Percentiles rank a stretch among this genome's conserved stretches.
These are phyloP conservation scores for Diarsia dahlii DNA, from an alignment of 2,888 invertebrate genomes.

Conservation along the genomic window DNA sequence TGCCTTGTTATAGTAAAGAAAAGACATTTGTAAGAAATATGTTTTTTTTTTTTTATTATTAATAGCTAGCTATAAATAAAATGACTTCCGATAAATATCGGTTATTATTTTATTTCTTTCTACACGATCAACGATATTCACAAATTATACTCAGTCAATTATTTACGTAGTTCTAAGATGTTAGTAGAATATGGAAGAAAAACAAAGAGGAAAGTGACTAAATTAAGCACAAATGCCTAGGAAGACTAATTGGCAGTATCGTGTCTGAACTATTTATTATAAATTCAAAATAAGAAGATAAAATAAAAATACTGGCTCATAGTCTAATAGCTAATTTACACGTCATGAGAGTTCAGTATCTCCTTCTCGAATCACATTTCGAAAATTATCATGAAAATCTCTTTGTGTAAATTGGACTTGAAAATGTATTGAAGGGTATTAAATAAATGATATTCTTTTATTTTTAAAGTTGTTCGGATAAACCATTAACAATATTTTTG, in stretches of 20 bases:
- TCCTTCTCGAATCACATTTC: too few relatives aligned
- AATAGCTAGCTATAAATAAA: constrained; percentile 54
- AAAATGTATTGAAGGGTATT: constrained; percentile 6
- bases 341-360: background rate
- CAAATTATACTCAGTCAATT: constrained; percentile 65
- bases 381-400: background rate
- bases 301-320: constrained; percentile 47
- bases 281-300: background rate
- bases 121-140: constrained; percentile 46
- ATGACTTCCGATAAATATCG: constrained; percentile 42
- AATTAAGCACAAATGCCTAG: constrained; percentile 53
- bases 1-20: constrained; percentile 7
- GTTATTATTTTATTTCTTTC: constrained; percentile 50
- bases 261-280: constrained; percentile 21
- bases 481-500: constrained; percentile 11
- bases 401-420: constrained; percentile 6
- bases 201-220: constrained; percentile 29
- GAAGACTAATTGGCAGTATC: constrained; percentile 63
- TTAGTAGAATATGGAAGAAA: constrained; percentile 31
- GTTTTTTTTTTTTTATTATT: constrained; percentile 31
- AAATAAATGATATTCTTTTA: constrained; percentile 10
- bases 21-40: constrained; percentile 1
- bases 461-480: constrained; percentile 8
- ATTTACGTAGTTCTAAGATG: constrained; percentile 56
- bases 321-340: constrained; percentile 24